A percentile compares a stretch with the other conserved stretches of the same genome.
Conservation (phyloP, 2,888 invertebrate species). For the Lutraria lutraria region DNA sequence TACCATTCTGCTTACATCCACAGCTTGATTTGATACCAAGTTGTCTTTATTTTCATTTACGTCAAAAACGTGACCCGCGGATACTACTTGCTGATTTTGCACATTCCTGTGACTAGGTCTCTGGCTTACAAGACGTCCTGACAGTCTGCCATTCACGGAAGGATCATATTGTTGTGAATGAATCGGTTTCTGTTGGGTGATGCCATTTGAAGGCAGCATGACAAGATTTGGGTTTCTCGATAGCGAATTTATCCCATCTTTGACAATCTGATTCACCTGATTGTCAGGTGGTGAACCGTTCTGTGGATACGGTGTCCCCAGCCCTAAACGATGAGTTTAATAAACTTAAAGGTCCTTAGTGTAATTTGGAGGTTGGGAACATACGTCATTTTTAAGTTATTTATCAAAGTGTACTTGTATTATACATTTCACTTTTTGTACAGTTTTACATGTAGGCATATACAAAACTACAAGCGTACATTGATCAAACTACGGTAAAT, state of each 20-base stretch:
- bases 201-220: background rate
- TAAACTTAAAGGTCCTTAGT: background rate
- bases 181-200: background rate
- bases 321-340: slow-evolving; percentile 30
- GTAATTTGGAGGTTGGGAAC: background rate
- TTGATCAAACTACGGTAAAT: no score
- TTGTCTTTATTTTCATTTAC: background rate
- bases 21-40: background rate
- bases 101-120: background rate
- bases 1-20: background rate
- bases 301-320: background rate
- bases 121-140: background rate
- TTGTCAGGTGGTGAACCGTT: background rate
- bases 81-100: background rate
- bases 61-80: background rate
- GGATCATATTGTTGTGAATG: background rate
- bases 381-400: background rate
- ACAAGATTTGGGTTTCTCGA: slow-evolving; percentile 13
- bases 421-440: background rate
- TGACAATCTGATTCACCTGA: background rate
- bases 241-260: slow-evolving; percentile 8
- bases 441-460: background rate
- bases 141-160: background rate
- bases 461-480: background rate
- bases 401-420: no score